Evolutionary conservation across 2,888 invertebrate genomes (phyloP), one percentile per base, ranked within the genome.

Genomic region (Cephus sareptanus): DNA sequence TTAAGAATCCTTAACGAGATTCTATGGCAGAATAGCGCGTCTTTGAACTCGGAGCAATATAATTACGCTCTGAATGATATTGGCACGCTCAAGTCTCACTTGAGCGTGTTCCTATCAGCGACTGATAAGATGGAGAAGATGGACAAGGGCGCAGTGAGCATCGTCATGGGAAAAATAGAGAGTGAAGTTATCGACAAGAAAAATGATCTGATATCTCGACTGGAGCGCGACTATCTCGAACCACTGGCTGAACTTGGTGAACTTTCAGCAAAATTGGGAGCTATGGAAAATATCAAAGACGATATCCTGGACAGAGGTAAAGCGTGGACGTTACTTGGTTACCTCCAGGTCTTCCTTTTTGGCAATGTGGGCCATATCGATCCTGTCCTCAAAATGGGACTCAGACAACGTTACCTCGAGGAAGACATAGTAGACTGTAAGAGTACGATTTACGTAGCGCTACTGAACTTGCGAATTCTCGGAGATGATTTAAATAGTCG

Each of bases 371-470:
- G 88, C 3, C 81, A 86, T 1, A 95, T 98, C 9, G 98, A 98
- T 92, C 97, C 98, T 0, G 95, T 97, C 0, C 94, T 96, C 79
- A 97, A 97, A 90, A 94, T 95, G 82, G 93, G 94, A 0, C 90
- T 97, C 0, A 96, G 96, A 91, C 93, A 95, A 13, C 91, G 94
- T 73, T 96, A 97, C 83, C 92, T 95, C 23, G 90, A 93, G 34
- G 94, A 96, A 85, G 96, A 97, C 89, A 94, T 96, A 3, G 89
- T 91, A 33, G 94, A 94, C 86, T 93, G 95, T 68, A 92, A 93
- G 15, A 92, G 92, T 13, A 89, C 95, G 74, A 91, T 94, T 12
- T 92, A 93, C 13, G 92, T 93, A 31, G 95, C 95, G 81, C 93
- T 94, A 79, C 90, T 94, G 75, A 93, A 94, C 79, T 91, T 92